Evolutionary conservation across 2,888 invertebrate species (phyloP).

Genomic region (Punctoribates punctum): DNA sequence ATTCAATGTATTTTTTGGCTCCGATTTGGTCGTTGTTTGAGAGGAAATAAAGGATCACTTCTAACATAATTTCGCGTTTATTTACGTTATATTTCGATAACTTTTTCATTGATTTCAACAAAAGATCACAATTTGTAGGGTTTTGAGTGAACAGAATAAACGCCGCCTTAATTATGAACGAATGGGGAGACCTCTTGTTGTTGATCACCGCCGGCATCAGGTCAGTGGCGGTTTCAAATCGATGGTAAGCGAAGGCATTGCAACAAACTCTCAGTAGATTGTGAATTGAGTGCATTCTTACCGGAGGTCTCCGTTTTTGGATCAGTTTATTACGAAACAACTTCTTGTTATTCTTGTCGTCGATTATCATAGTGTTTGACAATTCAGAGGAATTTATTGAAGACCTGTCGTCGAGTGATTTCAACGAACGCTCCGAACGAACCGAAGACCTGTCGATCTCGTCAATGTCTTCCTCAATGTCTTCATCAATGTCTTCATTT

Average conservation of each 20-base stretch:
- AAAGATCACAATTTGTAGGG: neutral
- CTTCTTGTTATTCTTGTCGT: neutral
- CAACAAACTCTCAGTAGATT: neutral
- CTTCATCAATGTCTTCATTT: neutral
- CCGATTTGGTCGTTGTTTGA: neutral
- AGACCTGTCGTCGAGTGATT: too few species aligned
- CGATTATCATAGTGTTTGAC: neutral
- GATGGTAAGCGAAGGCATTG: neutral
- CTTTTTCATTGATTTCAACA: neutral
- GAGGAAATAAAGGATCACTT: conserved; percentile 3
- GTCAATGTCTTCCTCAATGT: neutral
- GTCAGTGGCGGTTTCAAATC: neutral
- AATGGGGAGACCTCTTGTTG: neutral
- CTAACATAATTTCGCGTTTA: conserved; percentile 14
- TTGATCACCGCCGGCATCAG: neutral
- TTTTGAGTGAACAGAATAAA: conserved; percentile 1
- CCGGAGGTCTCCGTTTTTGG: too few species aligned
- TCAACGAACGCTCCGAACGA: too few species aligned
- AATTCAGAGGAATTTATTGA: too few species aligned
- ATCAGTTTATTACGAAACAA: too few species aligned
- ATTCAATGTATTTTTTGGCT: conserved; percentile 7
- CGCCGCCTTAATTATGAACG: neutral
- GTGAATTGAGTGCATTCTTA: neutral
- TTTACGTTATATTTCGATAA: neutral
- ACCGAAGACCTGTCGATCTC: too few species aligned